phyloP scores from a whole-genome alignment of 2,797 vertebrate species.

The Tapera naevia region DNA sequence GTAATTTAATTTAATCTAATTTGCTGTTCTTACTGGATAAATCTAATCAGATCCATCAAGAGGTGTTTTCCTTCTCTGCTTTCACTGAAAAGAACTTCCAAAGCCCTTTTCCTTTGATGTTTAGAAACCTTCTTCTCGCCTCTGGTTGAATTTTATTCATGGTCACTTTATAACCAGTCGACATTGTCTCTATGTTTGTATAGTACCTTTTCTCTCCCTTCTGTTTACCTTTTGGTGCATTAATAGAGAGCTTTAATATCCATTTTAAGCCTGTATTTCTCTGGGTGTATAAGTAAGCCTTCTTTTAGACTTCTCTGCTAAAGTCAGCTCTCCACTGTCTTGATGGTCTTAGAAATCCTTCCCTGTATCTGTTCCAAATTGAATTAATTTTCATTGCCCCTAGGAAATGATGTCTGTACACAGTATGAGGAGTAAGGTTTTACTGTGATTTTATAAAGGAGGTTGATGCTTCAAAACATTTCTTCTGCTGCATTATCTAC shows the following conservation, averaged over 20 bases:
- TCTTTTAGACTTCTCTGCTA: neutral
- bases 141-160: neutral
- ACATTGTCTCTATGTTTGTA: neutral
- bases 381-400: neutral
- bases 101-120: neutral
- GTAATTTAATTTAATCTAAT: neutral
- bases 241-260: neutral
- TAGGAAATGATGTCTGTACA: neutral
- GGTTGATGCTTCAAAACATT: neutral
- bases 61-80: neutral
- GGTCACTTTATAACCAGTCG: neutral
- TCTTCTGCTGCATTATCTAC: neutral
- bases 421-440: neutral
- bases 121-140: neutral
- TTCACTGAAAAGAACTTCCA: neutral
- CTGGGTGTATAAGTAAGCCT: neutral
- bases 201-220: neutral
- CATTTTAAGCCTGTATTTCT: neutral
- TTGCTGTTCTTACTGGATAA: neutral
- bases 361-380: neutral
- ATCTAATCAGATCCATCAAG: neutral
- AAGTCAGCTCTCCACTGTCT: neutral
- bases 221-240: neutral
- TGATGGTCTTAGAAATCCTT: neutral
- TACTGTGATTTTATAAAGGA: neutral